Evolutionary conservation across 2,888 invertebrate genomes (phyloP).

Genomic region (Adineta ricciae): DNA sequence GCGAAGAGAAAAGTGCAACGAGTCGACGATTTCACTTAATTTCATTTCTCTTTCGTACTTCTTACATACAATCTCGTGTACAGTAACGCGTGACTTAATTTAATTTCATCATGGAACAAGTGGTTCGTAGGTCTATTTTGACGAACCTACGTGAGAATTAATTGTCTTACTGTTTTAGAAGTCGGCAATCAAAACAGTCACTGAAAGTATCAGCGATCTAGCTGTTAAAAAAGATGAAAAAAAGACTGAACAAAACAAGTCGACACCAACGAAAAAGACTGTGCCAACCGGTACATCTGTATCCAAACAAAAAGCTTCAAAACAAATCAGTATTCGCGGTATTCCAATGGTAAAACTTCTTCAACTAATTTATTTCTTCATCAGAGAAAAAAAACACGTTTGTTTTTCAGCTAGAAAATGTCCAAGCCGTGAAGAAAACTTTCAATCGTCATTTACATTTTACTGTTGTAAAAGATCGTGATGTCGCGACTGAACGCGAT

Average conservation of each 20-base stretch:
- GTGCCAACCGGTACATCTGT: background rate
- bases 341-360: conserved; percentile 68
- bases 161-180: background rate
- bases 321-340: conserved; percentile 94
- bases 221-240: too few species aligned
- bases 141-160: too few species aligned
- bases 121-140: background rate
- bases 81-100: background rate
- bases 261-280: background rate
- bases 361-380: background rate
- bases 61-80: background rate
- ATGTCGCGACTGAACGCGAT: conserved; percentile 94
- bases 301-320: conserved; percentile 45
- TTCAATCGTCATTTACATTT: conserved; percentile 98
- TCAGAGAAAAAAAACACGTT: too few species aligned
- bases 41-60: background rate
- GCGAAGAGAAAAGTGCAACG: too few species aligned
- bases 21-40: background rate
- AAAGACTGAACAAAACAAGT: too few species aligned
- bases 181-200: background rate
- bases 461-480: conserved; percentile 94
- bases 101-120: background rate
- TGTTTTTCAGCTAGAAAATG: conserved; percentile 63
- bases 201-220: background rate
- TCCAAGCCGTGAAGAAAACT: conserved; percentile 85